Evolutionary conservation across 1,140 invertebrate species (phyloP).

Genomic region (Maconellicoccus hirsutus): DNA sequence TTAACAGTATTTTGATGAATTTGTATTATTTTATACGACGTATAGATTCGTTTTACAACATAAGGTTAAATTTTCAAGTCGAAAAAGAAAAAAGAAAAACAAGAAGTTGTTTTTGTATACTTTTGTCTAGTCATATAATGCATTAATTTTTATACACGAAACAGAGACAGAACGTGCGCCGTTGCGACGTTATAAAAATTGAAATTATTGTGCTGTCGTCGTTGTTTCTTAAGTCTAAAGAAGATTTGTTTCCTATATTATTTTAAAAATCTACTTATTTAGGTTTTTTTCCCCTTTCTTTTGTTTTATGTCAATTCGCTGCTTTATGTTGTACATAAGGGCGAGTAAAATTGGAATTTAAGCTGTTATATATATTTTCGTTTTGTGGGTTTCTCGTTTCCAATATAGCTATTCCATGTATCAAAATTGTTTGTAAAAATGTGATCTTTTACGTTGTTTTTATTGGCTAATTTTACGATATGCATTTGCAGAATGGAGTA

Average conservation of each 20-base stretch:
- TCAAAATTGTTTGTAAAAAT: slow-evolving; percentile 3
- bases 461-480: not conserved
- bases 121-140: not conserved
- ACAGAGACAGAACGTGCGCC: not conserved
- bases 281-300: not conserved
- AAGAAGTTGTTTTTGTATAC: not conserved
- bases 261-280: not conserved
- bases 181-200: not conserved
- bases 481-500: not conserved
- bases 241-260: not conserved
- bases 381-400: not conserved
- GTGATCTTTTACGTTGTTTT: not conserved
- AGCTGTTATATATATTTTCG: not conserved
- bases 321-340: not conserved
- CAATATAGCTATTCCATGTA: not conserved
- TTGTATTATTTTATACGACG: not conserved
- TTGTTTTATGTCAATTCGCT: not conserved
- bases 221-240: too few species aligned
- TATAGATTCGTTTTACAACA: not conserved
- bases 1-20: not conserved
- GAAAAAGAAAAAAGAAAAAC: too few species aligned
- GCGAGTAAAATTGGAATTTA: not conserved
- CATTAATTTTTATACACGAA: not conserved
- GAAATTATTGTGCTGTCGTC: not conserved
- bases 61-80: too few species aligned